Evolutionary conservation across 2,888 invertebrate species (phyloP).

Genomic region (Synanthedon andrenaeformis): DNA sequence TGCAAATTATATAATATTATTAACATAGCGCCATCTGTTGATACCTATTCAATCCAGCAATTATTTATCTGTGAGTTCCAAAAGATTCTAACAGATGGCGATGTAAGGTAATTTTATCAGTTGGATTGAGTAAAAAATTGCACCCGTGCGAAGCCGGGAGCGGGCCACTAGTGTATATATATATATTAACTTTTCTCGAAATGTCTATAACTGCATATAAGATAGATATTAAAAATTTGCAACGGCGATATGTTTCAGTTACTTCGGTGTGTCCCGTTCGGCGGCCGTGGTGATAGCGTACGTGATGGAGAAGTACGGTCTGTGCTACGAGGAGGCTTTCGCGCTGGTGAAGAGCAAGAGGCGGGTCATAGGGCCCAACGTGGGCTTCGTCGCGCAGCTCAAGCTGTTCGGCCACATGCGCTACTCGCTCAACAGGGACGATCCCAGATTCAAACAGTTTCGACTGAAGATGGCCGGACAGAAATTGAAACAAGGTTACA

Average conservation of each 20-base stretch:
- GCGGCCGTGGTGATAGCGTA: constrained; percentile 89
- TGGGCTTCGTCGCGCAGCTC: constrained; percentile 84
- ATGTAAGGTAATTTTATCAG: no score
- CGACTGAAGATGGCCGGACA: constrained; percentile 84
- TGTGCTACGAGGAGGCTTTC: constrained; percentile 79
- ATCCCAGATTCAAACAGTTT: constrained; percentile 81
- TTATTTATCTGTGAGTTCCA: no score
- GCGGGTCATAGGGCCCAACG: constrained; percentile 81
- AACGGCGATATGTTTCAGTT: constrained; percentile 60
- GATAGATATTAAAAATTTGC: no score
- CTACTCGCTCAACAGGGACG: constrained; percentile 75
- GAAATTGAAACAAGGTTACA: constrained; percentile 78
- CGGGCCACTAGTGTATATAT: no score
- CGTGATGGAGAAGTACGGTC: constrained; percentile 86
- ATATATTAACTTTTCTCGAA: no score
- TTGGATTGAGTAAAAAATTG: no score
- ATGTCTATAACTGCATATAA: no score
- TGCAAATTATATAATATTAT: no score
- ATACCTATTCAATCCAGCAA: no score
- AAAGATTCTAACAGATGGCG: no score
- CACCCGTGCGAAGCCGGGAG: no score
- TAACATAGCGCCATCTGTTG: no score
- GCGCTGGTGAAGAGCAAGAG: constrained; percentile 76
- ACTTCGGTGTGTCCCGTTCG: constrained; percentile 91
- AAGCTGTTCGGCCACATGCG: constrained; percentile 84